A percentile compares a stretch with the other conserved stretches of the same genome.
Conservation (phyloP, 64 coral and sea anemone genomes). For the Montipora efflorescens region DNA sequence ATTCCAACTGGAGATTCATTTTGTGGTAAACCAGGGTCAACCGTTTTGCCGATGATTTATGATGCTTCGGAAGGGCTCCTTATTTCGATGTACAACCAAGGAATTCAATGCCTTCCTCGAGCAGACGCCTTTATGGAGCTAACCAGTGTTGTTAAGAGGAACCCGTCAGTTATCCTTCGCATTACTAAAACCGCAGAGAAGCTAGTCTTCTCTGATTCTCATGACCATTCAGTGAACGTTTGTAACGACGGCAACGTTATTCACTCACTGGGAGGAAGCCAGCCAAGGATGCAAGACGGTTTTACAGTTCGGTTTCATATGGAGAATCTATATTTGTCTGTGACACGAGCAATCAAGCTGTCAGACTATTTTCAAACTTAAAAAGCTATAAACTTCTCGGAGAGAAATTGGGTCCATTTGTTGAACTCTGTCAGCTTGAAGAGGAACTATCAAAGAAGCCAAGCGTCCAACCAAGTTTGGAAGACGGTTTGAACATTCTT, state of each 20-base stretch:
- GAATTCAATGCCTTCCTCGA: constrained; percentile 20
- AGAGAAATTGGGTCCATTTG: constrained; percentile 11
- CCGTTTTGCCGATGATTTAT: constrained; percentile 27
- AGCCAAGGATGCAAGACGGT: constrained; percentile 46
- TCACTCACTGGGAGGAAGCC: background rate
- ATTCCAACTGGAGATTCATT: constrained; percentile 22
- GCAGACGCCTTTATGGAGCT: background rate
- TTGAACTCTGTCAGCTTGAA: constrained; percentile 53
- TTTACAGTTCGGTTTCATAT: constrained; percentile 24
- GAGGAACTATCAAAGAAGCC: constrained; percentile 19
- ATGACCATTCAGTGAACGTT: constrained; percentile 37
- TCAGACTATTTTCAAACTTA: constrained; percentile 56
- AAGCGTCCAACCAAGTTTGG: background rate
- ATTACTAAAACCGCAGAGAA: constrained; percentile 28
- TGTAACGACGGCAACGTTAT: background rate
- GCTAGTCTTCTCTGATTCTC: constrained; percentile 48
- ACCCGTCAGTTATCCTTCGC: constrained; percentile 35
- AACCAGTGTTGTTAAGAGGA: constrained; percentile 6
- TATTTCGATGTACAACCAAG: constrained; percentile 13
- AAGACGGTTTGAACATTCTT: constrained; percentile 40
- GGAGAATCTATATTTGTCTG: constrained; percentile 46
- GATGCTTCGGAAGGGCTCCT: constrained; percentile 39
- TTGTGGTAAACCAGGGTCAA: constrained; percentile 15
- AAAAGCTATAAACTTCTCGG: constrained; percentile 32
- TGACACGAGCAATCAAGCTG: constrained; percentile 27